Evolutionary conservation across 1,140 invertebrate genomes (phyloP).

Genomic region (Trissolcus basalis): DNA sequence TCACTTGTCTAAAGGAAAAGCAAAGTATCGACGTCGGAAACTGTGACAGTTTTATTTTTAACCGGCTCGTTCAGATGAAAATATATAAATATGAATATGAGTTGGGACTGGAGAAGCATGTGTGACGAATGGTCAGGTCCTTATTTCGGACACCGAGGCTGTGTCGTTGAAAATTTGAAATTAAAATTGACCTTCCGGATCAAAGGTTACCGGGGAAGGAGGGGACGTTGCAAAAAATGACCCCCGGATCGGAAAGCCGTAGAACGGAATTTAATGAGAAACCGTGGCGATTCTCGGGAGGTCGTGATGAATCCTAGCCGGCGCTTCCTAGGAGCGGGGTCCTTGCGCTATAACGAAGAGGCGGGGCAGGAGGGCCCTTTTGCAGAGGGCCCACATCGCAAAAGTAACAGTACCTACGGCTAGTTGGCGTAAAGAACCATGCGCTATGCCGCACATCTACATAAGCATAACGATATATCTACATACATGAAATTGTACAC

Average conservation of each 20-base stretch:
- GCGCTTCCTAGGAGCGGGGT: slow-evolving; percentile 51
- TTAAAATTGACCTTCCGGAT: too few relatives aligned
- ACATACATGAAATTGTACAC: not conserved
- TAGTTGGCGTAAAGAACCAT: slow-evolving; percentile 66
- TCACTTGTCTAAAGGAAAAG: too few relatives aligned
- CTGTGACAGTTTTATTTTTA: too few relatives aligned
- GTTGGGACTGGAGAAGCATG: too few relatives aligned
- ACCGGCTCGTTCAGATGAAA: too few relatives aligned
- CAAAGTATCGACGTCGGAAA: too few relatives aligned
- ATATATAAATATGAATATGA: too few relatives aligned
- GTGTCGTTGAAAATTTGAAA: too few relatives aligned
- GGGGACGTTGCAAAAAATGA: too few relatives aligned
- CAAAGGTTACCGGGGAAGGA: too few relatives aligned
- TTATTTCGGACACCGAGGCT: too few relatives aligned
- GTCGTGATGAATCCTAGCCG: slow-evolving; percentile 52
- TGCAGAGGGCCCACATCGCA: slow-evolving; percentile 66
- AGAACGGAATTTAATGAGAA: slow-evolving; percentile 45
- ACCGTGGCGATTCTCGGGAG: slow-evolving; percentile 42
- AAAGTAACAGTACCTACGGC: slow-evolving; percentile 73
- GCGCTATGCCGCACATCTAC: slow-evolving; percentile 49
- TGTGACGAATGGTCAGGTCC: too few relatives aligned
- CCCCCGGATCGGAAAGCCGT: slow-evolving; percentile 32
- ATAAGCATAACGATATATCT: slow-evolving; percentile 7
- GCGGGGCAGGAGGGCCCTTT: slow-evolving; percentile 59
- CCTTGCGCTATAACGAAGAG: slow-evolving; percentile 34